phyloP scores from a whole-genome alignment of 2,888 invertebrate species.

The Biston stratarius region DNA sequence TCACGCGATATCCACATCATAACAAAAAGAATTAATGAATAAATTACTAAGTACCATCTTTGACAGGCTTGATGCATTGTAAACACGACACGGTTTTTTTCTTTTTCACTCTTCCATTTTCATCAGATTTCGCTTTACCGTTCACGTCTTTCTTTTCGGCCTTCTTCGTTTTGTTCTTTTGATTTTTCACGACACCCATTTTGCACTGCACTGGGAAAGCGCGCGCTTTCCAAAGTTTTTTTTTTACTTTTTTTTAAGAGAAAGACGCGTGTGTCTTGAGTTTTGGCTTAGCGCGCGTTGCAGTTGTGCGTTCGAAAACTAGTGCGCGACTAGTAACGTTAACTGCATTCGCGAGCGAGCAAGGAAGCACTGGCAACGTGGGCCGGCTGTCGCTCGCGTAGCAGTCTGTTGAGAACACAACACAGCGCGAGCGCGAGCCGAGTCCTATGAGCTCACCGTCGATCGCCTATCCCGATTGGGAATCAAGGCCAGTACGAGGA shows the following conservation, averaged over 20 bases:
- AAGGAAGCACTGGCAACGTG: conserved; percentile 72
- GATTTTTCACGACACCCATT: conserved; percentile 82
- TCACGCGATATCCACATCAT: conserved; percentile 29
- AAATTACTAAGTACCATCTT: conserved; percentile 70
- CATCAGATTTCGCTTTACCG: conserved; percentile 69
- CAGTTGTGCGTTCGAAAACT: conserved; percentile 82
- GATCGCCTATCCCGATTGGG: conserved; percentile 77
- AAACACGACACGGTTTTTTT: conserved; percentile 83
- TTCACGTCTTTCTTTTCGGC: conserved; percentile 63
- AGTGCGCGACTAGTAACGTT: conserved; percentile 81
- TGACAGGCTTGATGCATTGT: conserved; percentile 82
- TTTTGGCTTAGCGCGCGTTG: conserved; percentile 60
- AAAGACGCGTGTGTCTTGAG: conserved; percentile 49
- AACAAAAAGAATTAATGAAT: conserved; percentile 21
- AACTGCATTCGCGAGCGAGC: conserved; percentile 79
- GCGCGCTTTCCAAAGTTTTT: conserved; percentile 48
- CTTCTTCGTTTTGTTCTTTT: conserved; percentile 69
- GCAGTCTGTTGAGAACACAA: conserved; percentile 48
- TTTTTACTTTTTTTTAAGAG: conserved; percentile 35
- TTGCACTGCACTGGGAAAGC: conserved; percentile 58
- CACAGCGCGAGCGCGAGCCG: conserved; percentile 51
- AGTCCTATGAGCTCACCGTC: conserved; percentile 77
- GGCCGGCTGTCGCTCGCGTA: conserved; percentile 60
- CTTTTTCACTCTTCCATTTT: conserved; percentile 80
- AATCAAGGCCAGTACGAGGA: conserved; percentile 80